Conservation (phyloP, 2,797 vertebrate species). For the Poecilia velifera region DNA sequence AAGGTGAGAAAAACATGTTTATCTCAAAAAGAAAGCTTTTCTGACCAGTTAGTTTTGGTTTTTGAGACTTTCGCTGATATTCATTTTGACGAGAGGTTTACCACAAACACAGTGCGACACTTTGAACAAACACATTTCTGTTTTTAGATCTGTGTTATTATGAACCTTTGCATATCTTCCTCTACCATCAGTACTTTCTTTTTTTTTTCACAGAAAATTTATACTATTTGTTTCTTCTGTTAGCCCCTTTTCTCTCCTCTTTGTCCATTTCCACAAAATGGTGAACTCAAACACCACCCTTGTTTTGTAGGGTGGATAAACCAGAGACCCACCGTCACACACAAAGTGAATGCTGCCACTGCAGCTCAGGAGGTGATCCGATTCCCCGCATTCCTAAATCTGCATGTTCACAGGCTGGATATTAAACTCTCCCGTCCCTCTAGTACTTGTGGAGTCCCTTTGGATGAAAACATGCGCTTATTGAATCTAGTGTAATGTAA, state of each 20-base stretch:
- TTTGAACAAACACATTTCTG: conserved; percentile 1
- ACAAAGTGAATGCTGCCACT: conserved; percentile 50
- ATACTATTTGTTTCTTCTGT: neutral
- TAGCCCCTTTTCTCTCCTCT: neutral
- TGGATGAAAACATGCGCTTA: neutral
- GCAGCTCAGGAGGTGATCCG: conserved; percentile 7
- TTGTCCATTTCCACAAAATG: conserved; percentile 6
- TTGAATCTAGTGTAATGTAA: conserved; percentile 10
- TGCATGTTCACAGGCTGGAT: neutral
- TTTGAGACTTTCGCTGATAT: neutral
- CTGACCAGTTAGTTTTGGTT: neutral
- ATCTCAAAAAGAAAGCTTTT: neutral
- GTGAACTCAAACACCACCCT: conserved; percentile 14
- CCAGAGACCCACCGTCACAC: conserved; percentile 54
- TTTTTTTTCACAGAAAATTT: neutral
- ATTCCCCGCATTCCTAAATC: neutral
- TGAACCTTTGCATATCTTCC: neutral
- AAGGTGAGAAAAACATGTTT: no score
- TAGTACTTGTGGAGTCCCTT: neutral
- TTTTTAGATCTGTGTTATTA: neutral
- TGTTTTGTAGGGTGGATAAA: conserved; percentile 41
- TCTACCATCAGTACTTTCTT: neutral
- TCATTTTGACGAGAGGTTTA: neutral
- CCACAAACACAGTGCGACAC: neutral
- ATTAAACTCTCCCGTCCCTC: neutral